A percentile compares a stretch with the other conserved stretches of the same genome.
phyloP scores from a whole-genome alignment of 2,888 invertebrate genomes.

The Dichetophora obliterata region DNA sequence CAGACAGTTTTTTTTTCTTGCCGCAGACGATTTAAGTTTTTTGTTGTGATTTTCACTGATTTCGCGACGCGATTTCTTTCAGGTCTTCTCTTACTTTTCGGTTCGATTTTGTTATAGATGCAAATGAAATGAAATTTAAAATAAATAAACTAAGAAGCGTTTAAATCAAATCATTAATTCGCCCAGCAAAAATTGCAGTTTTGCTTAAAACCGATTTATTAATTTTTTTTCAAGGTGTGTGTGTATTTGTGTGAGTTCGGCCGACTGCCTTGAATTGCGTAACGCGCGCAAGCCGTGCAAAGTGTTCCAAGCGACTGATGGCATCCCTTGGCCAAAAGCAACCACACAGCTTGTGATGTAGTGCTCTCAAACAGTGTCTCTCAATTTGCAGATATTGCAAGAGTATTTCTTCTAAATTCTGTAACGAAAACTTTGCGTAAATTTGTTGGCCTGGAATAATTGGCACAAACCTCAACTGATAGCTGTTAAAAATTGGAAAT shows the following conservation, averaged over 20 bases:
- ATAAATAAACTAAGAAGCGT: constrained; percentile 40
- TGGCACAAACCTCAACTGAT: neutral
- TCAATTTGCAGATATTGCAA: neutral
- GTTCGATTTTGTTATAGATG: neutral
- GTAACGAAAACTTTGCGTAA: neutral
- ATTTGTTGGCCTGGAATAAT: neutral
- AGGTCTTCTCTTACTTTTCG: neutral
- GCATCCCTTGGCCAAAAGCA: constrained; percentile 38
- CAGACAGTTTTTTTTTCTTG: neutral
- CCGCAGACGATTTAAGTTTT: neutral
- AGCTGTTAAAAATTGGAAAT: neutral
- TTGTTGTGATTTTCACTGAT: constrained; percentile 4
- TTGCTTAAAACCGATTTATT: constrained; percentile 22
- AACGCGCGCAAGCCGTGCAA: constrained; percentile 36
- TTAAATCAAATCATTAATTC: constrained; percentile 23
- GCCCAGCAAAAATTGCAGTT: constrained; percentile 1
- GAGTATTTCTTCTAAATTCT: neutral
- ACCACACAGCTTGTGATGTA: neutral
- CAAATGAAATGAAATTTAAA: constrained; percentile 40
- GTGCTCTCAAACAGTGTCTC: neutral
- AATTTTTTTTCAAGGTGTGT: constrained; percentile 16
- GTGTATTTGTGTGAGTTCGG: constrained; percentile 10
- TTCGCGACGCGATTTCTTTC: neutral
- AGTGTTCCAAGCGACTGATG: constrained; percentile 44
- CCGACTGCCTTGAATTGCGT: constrained; percentile 16